Conservation (phyloP, 2,888 invertebrate species). For the Agrilus mali region DNA sequence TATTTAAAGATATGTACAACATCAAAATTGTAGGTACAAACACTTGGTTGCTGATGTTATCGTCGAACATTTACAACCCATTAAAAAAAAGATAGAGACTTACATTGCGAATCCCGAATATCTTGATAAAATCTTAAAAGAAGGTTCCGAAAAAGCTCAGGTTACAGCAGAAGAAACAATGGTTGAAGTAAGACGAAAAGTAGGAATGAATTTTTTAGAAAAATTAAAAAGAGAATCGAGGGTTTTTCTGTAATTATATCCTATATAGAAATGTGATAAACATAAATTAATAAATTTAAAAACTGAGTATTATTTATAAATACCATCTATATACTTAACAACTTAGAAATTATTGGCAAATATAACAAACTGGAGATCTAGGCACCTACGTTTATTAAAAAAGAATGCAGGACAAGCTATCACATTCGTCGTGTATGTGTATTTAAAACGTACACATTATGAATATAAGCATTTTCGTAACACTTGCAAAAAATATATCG, state of each 20-base stretch:
- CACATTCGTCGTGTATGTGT: no score
- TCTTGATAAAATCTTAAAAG: slow-evolving; percentile 46
- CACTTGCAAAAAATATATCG: no score
- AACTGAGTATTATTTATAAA: no score
- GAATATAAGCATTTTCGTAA: no score
- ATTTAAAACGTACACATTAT: no score
- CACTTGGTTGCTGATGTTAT: slow-evolving; percentile 57
- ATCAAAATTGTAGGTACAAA: slow-evolving; percentile 48
- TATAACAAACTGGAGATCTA: no score
- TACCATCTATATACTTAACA: no score
- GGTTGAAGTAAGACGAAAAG: slow-evolving; percentile 41
- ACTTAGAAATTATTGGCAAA: no score
- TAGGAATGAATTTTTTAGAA: slow-evolving; percentile 31
- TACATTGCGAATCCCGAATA: slow-evolving; percentile 48
- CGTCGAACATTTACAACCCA: slow-evolving; percentile 55
- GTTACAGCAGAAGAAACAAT: slow-evolving; percentile 42
- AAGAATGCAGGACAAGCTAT: no score
- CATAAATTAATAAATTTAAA: no score
- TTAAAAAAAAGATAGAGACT: slow-evolving; percentile 45
- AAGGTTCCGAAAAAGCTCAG: slow-evolving; percentile 43
- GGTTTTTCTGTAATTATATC: neutral
- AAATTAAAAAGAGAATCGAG: neutral
- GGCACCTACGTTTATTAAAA: no score
- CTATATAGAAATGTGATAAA: no score
- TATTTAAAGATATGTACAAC: slow-evolving; percentile 2